Conservation (phyloP, 2,888 invertebrate genomes). For the Schizaphis graminum region DNA sequence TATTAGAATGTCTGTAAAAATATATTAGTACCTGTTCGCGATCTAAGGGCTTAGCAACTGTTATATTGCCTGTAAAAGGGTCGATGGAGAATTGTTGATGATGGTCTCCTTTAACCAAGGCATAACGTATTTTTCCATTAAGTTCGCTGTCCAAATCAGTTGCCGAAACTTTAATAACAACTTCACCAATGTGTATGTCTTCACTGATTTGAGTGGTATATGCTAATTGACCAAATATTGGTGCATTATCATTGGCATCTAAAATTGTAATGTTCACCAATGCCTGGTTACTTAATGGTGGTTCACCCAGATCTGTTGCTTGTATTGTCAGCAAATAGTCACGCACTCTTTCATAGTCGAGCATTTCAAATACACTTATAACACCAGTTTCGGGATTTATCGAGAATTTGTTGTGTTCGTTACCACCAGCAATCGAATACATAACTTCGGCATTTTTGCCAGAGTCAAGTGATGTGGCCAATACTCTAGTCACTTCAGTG, state of each 20-base stretch:
- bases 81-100: constrained; percentile 85
- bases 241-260: constrained; percentile 91
- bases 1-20: background rate
- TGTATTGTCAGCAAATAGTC: constrained; percentile 91
- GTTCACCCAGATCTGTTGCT: constrained; percentile 90
- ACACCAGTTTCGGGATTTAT: constrained; percentile 78
- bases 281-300: constrained; percentile 90
- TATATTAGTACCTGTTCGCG: constrained; percentile 80
- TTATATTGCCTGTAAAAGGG: constrained; percentile 81
- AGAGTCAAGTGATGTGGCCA: constrained; percentile 92
- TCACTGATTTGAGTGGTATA: constrained; percentile 85
- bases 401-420: constrained; percentile 87
- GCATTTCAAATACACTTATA: constrained; percentile 67
- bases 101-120: constrained; percentile 82
- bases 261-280: constrained; percentile 87
- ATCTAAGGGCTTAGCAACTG: constrained; percentile 82
- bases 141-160: constrained; percentile 86
- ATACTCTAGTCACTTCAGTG: constrained; percentile 84
- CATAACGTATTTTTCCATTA: constrained; percentile 85
- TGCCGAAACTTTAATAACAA: constrained; percentile 83
- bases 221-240: constrained; percentile 82
- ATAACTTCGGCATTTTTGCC: constrained; percentile 94
- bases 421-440: constrained; percentile 89
- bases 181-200: constrained; percentile 81
- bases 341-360: constrained; percentile 89